Base-by-base conservation (phyloP, 2,797 vertebrate species). In the Oreochromis grahami region DNA sequence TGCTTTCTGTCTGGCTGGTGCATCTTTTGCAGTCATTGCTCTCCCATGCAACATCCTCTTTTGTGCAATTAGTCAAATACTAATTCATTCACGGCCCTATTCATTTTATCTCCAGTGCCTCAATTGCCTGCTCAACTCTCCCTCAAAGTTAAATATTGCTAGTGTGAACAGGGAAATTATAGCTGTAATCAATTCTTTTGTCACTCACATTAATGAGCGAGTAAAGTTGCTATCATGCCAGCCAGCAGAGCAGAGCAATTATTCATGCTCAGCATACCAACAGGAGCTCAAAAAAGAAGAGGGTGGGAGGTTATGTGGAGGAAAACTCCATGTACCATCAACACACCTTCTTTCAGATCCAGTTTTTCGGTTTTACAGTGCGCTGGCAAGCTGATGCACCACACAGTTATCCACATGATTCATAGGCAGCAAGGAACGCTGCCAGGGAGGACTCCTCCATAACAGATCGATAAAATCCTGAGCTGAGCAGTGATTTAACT, bases 401-500 rank as follows among this genome's bases (percentile, higher is more conserved):
- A 84, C 78, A 65, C 89, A 89, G 91, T 90, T 88, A 85, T 83
- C 70, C 76, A 19, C 63, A 84, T 93, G 93, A 94, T 86, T 95
- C 92, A 94, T 74, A 17, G 85, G 77, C 72, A 86, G 76, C 83
- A 14, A 81, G 84, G 76, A 77, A 78, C 48, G 55, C 80, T 87
- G 87, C 63, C 79, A 80, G 83, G 68, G 85, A 90, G 82, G 88
- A 86, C 86, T 89, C 87, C 91, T 93, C 91, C 92, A 83, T 86
- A 86, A 60, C 77, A 43, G 89, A 93, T 94, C 93, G n/a, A 95
- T 94, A 91, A 83, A 88, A 92, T 51, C 83, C 87, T 13, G 84
- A 55, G 87, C 82, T 77, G 78, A 86, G 78, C 52, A 41, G 81
- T 26, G 87, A 91, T 78, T 91, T 78, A 45, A 83, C 89, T 92